phyloP scores from a whole-genome alignment of 2,888 invertebrate genomes.

The Mythimna pallens region DNA sequence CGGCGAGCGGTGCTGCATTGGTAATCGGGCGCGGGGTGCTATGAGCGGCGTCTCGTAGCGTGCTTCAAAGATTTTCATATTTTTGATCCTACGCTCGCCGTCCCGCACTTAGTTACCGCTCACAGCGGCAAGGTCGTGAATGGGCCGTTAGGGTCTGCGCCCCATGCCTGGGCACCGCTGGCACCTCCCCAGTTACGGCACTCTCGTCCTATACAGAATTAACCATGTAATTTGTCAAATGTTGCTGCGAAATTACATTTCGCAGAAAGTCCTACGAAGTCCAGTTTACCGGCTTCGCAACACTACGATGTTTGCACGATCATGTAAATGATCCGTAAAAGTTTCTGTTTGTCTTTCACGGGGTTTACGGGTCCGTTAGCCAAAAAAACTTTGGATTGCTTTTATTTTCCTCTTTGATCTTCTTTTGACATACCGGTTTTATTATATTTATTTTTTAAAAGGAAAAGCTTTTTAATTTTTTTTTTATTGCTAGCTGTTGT shows the following conservation, averaged over 20 bases:
- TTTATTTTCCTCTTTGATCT: conserved; percentile 37
- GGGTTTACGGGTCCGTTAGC: conserved; percentile 14
- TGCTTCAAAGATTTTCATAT: too few relatives aligned
- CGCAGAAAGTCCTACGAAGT: conserved; percentile 28
- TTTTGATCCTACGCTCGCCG: too few relatives aligned
- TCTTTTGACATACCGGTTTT: conserved; percentile 8
- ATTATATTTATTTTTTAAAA: conserved; percentile 5
- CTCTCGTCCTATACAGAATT: background rate
- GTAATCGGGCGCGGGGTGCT: too few relatives aligned
- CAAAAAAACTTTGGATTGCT: conserved; percentile 25
- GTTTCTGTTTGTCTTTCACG: conserved; percentile 24
- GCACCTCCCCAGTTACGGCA: too few relatives aligned
- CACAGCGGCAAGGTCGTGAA: too few relatives aligned
- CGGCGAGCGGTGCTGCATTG: too few relatives aligned
- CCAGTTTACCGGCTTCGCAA: background rate
- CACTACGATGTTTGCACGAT: conserved; percentile 8
- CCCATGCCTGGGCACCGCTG: too few relatives aligned
- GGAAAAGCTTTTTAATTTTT: background rate
- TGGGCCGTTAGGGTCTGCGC: too few relatives aligned
- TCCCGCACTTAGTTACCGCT: too few relatives aligned
- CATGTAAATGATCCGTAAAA: conserved; percentile 29
- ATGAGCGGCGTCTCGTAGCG: too few relatives aligned
- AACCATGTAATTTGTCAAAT: background rate
- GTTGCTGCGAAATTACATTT: background rate
- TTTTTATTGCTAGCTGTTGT: background rate